Evolutionary conservation across 2,797 vertebrate genomes (phyloP).

Genomic region (Danionella dracula): DNA sequence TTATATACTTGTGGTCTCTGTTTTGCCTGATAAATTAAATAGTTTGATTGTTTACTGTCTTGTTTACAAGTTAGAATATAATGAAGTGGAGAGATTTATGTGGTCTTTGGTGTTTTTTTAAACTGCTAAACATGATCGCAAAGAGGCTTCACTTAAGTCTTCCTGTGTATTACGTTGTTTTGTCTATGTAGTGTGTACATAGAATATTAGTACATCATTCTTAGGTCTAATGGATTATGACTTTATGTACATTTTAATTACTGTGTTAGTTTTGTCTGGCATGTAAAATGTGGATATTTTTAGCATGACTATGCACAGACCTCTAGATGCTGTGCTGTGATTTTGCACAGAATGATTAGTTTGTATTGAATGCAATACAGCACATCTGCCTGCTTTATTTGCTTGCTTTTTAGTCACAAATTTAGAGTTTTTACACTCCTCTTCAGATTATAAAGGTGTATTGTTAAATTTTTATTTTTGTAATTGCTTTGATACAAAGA

Average conservation of each 20-base stretch:
- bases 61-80: constrained; percentile 17
- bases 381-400: constrained; percentile 50
- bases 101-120: constrained; percentile 58
- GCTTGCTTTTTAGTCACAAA: constrained; percentile 53
- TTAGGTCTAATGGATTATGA: constrained; percentile 42
- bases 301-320: constrained; percentile 72
- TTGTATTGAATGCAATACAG: constrained; percentile 51
- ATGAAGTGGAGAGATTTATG: neutral
- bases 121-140: constrained; percentile 55
- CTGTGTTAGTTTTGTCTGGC: constrained; percentile 58
- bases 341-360: constrained; percentile 53
- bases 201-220: constrained; percentile 46
- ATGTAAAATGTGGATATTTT: constrained; percentile 73
- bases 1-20: constrained; percentile 22
- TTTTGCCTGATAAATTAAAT: constrained; percentile 22
- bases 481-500: constrained; percentile 77
- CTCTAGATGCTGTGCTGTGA: constrained; percentile 56
- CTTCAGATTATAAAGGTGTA: constrained; percentile 55
- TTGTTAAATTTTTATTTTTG: constrained; percentile 74
- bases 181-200: constrained; percentile 54
- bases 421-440: constrained; percentile 48
- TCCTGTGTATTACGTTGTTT: constrained; percentile 60
- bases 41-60: constrained; percentile 32
- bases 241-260: constrained; percentile 47
- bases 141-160: constrained; percentile 54